Percentiles rank a stretch among this genome's conserved stretches.
These are phyloP conservation scores for Drosophila multiciliata DNA, from an alignment of 2,888 invertebrate species.

Conservation along the genomic window DNA sequence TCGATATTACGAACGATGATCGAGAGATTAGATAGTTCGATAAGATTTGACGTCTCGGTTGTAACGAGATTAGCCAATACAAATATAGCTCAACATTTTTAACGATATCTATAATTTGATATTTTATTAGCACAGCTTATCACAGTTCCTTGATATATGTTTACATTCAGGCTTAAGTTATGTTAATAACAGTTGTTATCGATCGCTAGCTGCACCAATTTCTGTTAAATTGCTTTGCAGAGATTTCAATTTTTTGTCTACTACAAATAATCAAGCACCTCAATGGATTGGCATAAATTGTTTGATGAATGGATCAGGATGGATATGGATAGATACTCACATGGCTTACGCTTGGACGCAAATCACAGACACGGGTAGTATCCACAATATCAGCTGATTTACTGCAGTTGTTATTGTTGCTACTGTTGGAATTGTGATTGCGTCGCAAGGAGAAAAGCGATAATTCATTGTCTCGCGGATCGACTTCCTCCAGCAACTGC, in stretches of 20 bases:
- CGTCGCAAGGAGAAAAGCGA: slow-evolving; percentile 49
- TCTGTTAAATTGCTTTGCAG: background rate
- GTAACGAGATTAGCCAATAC: background rate
- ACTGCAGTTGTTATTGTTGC: slow-evolving; percentile 4
- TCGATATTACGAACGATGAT: background rate
- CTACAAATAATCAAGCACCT: background rate
- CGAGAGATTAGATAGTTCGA: background rate
- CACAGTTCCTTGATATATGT: no score
- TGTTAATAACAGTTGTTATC: background rate
- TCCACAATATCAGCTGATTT: slow-evolving; percentile 63
- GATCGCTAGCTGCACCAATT: background rate
- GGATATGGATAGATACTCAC: slow-evolving; percentile 16
- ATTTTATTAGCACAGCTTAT: background rate
- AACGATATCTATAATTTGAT: background rate
- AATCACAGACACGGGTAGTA: slow-evolving; percentile 33
- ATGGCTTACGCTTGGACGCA: slow-evolving; percentile 21
- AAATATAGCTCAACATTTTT: background rate
- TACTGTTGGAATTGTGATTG: slow-evolving; percentile 1
- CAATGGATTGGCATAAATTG: background rate
- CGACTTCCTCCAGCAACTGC: slow-evolving; percentile 53
- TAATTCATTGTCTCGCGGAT: slow-evolving; percentile 1
- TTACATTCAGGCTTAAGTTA: no score
- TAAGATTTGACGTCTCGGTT: background rate
- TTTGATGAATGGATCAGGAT: background rate
- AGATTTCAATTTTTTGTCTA: background rate